Percentiles rank a stretch among this genome's conserved stretches.
phyloP scores from a whole-genome alignment of 2,797 vertebrate species.

The Smutsia temminckii region DNA sequence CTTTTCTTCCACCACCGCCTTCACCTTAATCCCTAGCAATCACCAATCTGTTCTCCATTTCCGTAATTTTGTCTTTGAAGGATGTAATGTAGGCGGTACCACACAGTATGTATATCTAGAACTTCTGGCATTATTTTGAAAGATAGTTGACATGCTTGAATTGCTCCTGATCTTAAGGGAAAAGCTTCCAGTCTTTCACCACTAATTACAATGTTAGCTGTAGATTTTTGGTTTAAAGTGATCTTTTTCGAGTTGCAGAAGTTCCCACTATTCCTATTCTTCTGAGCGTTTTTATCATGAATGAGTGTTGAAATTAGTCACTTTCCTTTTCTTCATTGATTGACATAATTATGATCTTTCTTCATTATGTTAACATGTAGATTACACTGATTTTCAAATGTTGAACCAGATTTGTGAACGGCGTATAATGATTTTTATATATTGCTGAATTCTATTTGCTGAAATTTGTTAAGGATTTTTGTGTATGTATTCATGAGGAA shows the following conservation, averaged over 20 bases:
- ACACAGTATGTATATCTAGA: neutral
- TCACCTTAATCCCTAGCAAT: neutral
- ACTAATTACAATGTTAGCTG: neutral
- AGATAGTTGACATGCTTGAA: neutral
- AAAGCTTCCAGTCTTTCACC: neutral
- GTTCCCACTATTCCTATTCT: neutral
- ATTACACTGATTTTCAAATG: neutral
- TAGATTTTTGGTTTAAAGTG: neutral
- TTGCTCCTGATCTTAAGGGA: neutral
- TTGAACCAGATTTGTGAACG: neutral
- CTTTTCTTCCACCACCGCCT: neutral
- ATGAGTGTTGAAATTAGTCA: neutral
- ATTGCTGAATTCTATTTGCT: neutral
- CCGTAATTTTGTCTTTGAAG: slow-evolving; percentile 31
- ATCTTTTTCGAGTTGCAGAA: neutral
- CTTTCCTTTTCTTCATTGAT: neutral
- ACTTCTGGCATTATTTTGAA: slow-evolving; percentile 4
- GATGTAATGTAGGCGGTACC: neutral
- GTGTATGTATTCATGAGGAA: neutral
- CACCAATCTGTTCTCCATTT: neutral
- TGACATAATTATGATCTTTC: neutral
- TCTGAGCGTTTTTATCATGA: neutral
- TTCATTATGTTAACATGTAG: neutral
- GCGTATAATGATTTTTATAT: neutral
- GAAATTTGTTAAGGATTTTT: neutral